Conservation (phyloP, 1,140 invertebrate genomes). For the Drosophila sucinea region DNA sequence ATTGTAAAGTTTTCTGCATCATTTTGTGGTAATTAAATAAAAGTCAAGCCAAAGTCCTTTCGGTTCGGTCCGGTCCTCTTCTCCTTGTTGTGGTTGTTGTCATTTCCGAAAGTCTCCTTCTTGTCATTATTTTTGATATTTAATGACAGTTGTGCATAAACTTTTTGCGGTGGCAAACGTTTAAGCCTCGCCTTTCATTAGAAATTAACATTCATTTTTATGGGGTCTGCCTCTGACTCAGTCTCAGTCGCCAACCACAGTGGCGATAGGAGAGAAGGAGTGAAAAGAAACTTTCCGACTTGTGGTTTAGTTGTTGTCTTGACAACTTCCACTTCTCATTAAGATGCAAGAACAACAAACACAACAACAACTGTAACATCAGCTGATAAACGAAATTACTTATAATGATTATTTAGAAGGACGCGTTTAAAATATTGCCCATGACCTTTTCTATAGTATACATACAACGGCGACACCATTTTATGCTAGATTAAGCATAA, state of each 20-base stretch:
- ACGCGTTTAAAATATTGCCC: slow-evolving; percentile 43
- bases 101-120: not conserved
- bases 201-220: slow-evolving; percentile 59
- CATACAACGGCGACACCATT: slow-evolving; percentile 13
- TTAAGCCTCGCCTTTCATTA: slow-evolving; percentile 40
- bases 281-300: slow-evolving; percentile 25
- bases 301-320: slow-evolving; percentile 34
- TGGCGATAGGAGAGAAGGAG: not conserved
- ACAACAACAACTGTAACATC: not conserved
- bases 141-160: slow-evolving; percentile 49
- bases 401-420: slow-evolving; percentile 53
- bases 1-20: slow-evolving; percentile 27
- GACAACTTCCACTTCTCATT: slow-evolving; percentile 29
- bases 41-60: slow-evolving; percentile 4
- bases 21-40: slow-evolving; percentile 42
- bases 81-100: not conserved
- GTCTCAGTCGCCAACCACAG: not conserved
- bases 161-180: slow-evolving; percentile 24
- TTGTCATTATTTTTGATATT: slow-evolving; percentile 38
- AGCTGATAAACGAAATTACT: slow-evolving; percentile 49
- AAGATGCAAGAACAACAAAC: slow-evolving; percentile 11
- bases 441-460: slow-evolving; percentile 30
- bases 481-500: slow-evolving; percentile 63
- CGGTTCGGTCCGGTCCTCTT: not conserved
- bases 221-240: slow-evolving; percentile 15